Base-by-base conservation (phyloP, 2,888 invertebrate species). In the Philopedon plagiatum region DNA sequence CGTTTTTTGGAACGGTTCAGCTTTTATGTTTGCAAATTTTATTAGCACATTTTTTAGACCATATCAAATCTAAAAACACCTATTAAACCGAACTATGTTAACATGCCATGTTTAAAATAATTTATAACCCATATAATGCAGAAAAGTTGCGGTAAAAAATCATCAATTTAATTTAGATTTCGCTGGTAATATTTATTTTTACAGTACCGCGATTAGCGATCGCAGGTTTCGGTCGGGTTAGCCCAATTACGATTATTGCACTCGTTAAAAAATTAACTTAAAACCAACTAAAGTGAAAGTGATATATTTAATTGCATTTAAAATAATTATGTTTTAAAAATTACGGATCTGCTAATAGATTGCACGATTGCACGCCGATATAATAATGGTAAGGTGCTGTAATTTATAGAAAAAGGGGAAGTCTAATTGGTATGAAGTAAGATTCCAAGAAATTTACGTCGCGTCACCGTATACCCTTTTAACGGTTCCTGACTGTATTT, bases 81-180 rank as follows among this genome's bases (percentile, higher is more conserved):
- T 15, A 29, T 54, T 54, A 54, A 54, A 29, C 2, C 29, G 23
- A 29, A 15, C 15, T 29, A 29, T 54, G 51, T 15, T 54, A 29
- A 23, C n/a, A 26, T 26, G 26, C 23, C 26, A 13, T 29, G 29
- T 54, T 54, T 29, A 54, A 29, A 54, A 15, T 29, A 54, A 29
- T 54, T 54, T 54, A 54, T 54, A 29, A 29, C 29, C 51, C 51
- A 54, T 54, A 15, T 29, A 54, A 54, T 26, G 29, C n/a, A 54
- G 26, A 49, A 44, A 54, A 54, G 29, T 54, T 29, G 29, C 51
- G 8, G 51, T 54, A 54, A 29, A 54, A 7, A 18, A n/a, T 1
- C 29, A 54, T 29, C 23, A 54, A 54, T 29, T 54, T 9, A 15
- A 54, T 15, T 29, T 29, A 54, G 15, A 29, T 29, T 54, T 13